Percentiles rank a stretch among this genome's conserved stretches.
Evolutionary conservation across 2,888 invertebrate genomes (phyloP).

Genomic region (Callosobruchus maculatus): DNA sequence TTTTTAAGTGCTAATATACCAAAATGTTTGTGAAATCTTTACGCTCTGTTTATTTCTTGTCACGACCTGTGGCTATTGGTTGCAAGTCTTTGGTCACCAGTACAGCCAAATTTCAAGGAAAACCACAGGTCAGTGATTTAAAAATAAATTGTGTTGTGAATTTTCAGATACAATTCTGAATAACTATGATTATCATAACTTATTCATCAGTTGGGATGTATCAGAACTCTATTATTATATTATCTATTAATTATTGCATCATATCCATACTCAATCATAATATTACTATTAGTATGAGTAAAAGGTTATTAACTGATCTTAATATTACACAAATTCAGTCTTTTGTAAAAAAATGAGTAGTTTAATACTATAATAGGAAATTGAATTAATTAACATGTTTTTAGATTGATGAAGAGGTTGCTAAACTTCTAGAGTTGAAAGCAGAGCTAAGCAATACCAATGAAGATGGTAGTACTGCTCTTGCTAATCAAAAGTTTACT

Average conservation of each 20-base stretch:
- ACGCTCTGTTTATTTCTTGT: constrained; percentile 35
- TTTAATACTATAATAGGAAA: no score
- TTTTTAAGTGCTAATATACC: constrained; percentile 29
- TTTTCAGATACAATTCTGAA: no score
- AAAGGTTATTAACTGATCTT: no score
- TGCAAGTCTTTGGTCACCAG: constrained; percentile 28
- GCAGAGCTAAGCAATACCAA: constrained; percentile 63
- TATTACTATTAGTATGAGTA: no score
- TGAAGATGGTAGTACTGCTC: constrained; percentile 52
- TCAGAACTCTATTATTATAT: no score
- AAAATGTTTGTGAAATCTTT: constrained; percentile 19
- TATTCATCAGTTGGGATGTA: no score
- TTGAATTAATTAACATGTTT: constrained; percentile 23
- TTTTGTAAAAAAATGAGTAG: no score
- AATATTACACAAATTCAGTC: no score
- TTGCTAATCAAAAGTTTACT: constrained; percentile 68
- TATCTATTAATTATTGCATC: no score
- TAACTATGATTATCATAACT: no score
- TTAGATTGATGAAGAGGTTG: constrained; percentile 83
- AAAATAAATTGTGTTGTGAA: no score
- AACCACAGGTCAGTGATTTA: constrained; percentile 46
- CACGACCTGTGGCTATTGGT: constrained; percentile 40
- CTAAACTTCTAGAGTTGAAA: constrained; percentile 77
- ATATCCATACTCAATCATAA: no score
- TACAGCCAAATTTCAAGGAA: constrained; percentile 31